Conservation (phyloP, 2,797 vertebrate species). For the Ptychadena robeensis region DNA sequence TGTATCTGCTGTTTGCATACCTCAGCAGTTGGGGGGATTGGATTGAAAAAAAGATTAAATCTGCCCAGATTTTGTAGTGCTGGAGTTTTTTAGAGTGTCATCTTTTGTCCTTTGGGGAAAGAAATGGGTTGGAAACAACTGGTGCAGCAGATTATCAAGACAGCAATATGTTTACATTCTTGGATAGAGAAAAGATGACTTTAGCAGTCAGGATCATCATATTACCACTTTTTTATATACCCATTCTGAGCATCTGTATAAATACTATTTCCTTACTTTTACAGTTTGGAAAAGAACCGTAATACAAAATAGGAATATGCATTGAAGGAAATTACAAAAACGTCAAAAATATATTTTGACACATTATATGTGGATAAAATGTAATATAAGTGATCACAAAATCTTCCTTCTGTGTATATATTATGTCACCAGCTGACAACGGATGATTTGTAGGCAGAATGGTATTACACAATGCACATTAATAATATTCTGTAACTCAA, state of each 20-base stretch:
- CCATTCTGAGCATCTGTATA: too few species aligned
- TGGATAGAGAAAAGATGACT: background rate
- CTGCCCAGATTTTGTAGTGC: background rate
- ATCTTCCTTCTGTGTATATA: background rate
- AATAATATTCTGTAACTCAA: background rate
- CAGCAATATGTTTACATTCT: background rate
- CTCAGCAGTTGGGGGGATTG: background rate
- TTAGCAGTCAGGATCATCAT: background rate
- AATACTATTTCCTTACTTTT: background rate
- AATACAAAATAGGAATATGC: background rate
- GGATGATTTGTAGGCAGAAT: conserved; percentile 1
- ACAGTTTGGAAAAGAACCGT: background rate
- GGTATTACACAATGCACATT: background rate
- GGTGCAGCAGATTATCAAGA: background rate
- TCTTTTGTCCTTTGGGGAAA: too few species aligned
- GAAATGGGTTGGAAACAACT: background rate
- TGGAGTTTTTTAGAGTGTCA: too few species aligned
- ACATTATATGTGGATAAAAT: background rate
- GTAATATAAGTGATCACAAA: background rate
- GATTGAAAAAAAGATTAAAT: background rate
- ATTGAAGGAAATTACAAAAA: background rate
- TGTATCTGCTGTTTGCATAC: background rate
- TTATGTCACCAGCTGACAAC: background rate
- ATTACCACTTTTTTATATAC: background rate
- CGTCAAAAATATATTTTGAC: background rate